Evolutionary conservation across 2,113 vertebrate genomes (phyloP).

Genomic region (Odocoileus hemionus): DNA sequence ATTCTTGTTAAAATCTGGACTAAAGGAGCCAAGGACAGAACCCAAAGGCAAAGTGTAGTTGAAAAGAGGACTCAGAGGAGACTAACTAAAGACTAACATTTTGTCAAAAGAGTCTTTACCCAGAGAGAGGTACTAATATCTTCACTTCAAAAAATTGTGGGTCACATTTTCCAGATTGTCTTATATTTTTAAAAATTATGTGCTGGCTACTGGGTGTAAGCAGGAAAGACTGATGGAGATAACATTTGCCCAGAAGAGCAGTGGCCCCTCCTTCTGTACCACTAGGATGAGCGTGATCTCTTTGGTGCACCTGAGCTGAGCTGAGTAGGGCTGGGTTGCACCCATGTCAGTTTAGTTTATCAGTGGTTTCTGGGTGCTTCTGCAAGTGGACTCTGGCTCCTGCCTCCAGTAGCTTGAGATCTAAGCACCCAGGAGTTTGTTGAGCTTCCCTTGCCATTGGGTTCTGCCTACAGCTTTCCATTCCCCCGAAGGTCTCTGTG

Average conservation of each 20-base stretch:
- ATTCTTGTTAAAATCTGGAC: neutral
- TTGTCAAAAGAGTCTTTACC: neutral
- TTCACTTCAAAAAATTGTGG: neutral
- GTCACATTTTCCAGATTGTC: neutral
- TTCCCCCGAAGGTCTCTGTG: neutral
- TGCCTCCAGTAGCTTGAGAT: neutral
- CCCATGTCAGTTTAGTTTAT: neutral
- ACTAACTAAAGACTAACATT: neutral
- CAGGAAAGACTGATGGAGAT: neutral
- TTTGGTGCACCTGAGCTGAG: neutral
- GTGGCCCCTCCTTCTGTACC: neutral
- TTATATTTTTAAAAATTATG: neutral
- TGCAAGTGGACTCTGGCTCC: neutral
- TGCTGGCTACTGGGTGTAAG: neutral
- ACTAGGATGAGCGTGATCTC: neutral
- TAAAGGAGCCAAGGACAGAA: neutral
- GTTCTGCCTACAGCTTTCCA: neutral
- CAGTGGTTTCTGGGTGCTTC: neutral
- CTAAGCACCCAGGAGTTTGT: neutral
- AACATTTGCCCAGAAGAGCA: neutral
- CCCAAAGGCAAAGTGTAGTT: neutral
- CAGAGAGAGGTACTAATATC: neutral
- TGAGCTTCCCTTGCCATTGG: neutral
- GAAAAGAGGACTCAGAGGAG: neutral
- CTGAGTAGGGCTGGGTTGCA: neutral